Conservation (phyloP, 2,113 vertebrate species). For the Albula glossodonta region DNA sequence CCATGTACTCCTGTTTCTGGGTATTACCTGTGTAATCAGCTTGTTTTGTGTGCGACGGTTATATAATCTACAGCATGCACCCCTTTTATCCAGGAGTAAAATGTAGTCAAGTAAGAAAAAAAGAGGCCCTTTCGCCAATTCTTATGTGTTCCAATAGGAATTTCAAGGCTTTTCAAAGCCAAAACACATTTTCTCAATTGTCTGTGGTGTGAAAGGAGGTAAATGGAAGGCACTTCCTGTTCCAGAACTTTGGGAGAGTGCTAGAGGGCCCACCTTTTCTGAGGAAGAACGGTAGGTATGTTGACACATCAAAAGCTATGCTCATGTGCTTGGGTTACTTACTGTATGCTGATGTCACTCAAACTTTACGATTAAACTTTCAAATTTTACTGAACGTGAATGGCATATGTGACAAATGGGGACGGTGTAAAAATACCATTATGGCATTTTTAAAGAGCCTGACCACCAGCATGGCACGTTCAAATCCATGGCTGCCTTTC, state of each 20-base stretch:
- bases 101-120: not conserved
- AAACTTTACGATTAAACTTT: not conserved
- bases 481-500: slow-evolving; percentile 12
- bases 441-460: slow-evolving; percentile 9
- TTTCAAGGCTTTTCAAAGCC: not conserved
- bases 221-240: slow-evolving; percentile 26
- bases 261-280: slow-evolving; percentile 18
- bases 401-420: slow-evolving; percentile 1
- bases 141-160: slow-evolving; percentile 3
- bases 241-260: slow-evolving; percentile 25
- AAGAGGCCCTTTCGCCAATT: not conserved
- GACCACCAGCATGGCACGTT: slow-evolving; percentile 30
- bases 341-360: slow-evolving; percentile 2
- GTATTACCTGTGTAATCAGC: not conserved
- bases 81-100: not conserved
- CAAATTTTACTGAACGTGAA: slow-evolving; percentile 19
- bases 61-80: not conserved
- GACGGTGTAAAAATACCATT: not conserved
- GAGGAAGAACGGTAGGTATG: slow-evolving; percentile 22
- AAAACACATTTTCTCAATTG: slow-evolving; percentile 1
- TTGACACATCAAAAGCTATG: slow-evolving; percentile 14
- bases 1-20: not conserved
- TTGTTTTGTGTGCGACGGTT: not conserved
- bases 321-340: slow-evolving; percentile 13
- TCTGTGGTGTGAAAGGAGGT: slow-evolving; percentile 21